A percentile compares a stretch with the other conserved stretches of the same genome.
Evolutionary conservation across 2,797 vertebrate species (phyloP).

Genomic region (Pipistrellus pygmaeus): DNA sequence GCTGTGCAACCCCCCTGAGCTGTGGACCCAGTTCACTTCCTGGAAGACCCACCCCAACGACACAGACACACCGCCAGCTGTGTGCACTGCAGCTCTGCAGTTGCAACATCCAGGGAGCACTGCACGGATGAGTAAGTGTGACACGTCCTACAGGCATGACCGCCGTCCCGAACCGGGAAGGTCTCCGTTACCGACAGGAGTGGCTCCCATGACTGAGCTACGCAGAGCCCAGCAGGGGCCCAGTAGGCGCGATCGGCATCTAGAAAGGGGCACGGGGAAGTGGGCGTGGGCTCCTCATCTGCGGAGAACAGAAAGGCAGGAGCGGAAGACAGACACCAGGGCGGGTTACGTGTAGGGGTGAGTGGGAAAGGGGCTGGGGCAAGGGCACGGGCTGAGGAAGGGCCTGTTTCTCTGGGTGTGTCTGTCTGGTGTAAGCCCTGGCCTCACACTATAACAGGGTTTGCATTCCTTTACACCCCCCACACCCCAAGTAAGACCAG

Average conservation of each 20-base stretch:
- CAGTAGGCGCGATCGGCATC: fast-evolving
- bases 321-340: background rate
- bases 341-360: background rate
- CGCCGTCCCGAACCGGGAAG: background rate
- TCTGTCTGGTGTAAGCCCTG: background rate
- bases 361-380: too few species aligned
- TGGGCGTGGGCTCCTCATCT: background rate
- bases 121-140: background rate
- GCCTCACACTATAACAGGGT: background rate
- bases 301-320: background rate
- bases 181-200: background rate
- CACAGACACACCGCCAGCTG: too few species aligned
- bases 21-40: too few species aligned
- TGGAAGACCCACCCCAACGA: background rate
- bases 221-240: background rate
- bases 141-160: background rate
- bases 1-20: background rate
- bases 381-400: background rate
- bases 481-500: background rate
- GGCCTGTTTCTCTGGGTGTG: background rate
- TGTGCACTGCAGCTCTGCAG: background rate
- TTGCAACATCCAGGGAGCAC: background rate
- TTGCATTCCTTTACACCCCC: background rate
- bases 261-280: background rate
- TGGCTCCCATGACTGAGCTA: background rate